These are phyloP conservation scores for Leucania comma DNA, from an alignment of 2,888 invertebrate genomes.

Conservation along the genomic window DNA sequence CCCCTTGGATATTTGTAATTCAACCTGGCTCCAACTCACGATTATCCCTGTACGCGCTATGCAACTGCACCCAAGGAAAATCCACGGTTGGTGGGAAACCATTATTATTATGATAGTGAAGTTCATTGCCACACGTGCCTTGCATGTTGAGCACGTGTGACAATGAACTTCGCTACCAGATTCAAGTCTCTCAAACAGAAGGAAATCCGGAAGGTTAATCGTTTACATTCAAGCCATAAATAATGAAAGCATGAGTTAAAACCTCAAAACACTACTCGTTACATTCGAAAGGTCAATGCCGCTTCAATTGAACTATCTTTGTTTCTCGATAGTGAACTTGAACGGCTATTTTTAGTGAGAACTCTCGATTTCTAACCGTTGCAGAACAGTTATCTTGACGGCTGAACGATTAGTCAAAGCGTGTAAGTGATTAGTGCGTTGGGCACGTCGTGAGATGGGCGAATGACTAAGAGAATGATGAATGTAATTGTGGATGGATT, in stretches of 20 bases:
- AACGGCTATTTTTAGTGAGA: constrained; percentile 50
- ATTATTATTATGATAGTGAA: no score
- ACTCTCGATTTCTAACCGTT: constrained; percentile 66
- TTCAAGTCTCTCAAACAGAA: background rate
- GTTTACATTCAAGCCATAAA: constrained; percentile 2
- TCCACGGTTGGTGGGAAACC: no score
- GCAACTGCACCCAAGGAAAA: no score
- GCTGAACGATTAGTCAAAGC: constrained; percentile 10
- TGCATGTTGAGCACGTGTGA: background rate
- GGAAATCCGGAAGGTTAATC: constrained; percentile 18
- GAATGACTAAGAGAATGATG: background rate
- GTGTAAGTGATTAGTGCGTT: constrained; percentile 16
- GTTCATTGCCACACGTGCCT: no score
- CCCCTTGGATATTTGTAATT: no score
- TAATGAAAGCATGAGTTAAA: constrained; percentile 18
- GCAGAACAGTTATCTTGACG: constrained; percentile 37
- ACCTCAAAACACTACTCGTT: constrained; percentile 1
- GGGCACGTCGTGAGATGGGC: constrained; percentile 4
- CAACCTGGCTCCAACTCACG: no score
- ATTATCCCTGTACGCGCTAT: no score
- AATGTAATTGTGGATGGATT: background rate
- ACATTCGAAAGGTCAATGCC: constrained; percentile 39
- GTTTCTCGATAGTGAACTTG: constrained; percentile 29
- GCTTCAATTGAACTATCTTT: constrained; percentile 16
- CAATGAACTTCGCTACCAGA: constrained; percentile 14